Percentiles rank a stretch among this genome's conserved stretches.
phyloP scores from a whole-genome alignment of 2,888 invertebrate genomes.

The Periphyllus acericola region DNA sequence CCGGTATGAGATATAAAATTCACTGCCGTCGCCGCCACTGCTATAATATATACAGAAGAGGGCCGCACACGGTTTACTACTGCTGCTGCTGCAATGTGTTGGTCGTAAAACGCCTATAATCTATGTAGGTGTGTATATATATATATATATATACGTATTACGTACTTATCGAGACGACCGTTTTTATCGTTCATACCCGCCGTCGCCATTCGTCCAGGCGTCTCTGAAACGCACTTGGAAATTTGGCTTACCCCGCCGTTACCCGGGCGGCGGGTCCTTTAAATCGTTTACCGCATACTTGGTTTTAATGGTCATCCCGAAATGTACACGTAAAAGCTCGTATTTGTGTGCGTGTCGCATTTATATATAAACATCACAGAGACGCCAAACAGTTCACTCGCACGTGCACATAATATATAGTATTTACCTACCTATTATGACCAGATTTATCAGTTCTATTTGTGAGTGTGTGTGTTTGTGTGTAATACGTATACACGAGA shows the following conservation, averaged over 20 bases:
- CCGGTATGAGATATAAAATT: slow-evolving; percentile 29
- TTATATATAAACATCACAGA: not conserved
- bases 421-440: not conserved
- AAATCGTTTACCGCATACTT: slow-evolving; percentile 41
- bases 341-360: not conserved
- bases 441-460: not conserved
- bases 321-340: not conserved
- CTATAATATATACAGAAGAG: not conserved
- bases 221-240: slow-evolving; percentile 20
- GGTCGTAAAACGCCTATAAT: slow-evolving; percentile 21
- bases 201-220: not conserved
- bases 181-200: slow-evolving; percentile 29
- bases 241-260: not conserved
- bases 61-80: slow-evolving; percentile 38
- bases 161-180: not conserved
- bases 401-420: not conserved
- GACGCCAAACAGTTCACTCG: not conserved
- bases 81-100: not conserved
- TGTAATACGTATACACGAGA: not conserved
- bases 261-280: slow-evolving; percentile 1
- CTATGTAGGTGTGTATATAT: not conserved
- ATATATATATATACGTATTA: not conserved
- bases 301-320: slow-evolving; percentile 44
- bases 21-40: not conserved
- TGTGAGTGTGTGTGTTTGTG: too few species aligned